These are phyloP conservation scores for Hemaris fuciformis DNA, from an alignment of 2,888 invertebrate species.

Conservation along the genomic window DNA sequence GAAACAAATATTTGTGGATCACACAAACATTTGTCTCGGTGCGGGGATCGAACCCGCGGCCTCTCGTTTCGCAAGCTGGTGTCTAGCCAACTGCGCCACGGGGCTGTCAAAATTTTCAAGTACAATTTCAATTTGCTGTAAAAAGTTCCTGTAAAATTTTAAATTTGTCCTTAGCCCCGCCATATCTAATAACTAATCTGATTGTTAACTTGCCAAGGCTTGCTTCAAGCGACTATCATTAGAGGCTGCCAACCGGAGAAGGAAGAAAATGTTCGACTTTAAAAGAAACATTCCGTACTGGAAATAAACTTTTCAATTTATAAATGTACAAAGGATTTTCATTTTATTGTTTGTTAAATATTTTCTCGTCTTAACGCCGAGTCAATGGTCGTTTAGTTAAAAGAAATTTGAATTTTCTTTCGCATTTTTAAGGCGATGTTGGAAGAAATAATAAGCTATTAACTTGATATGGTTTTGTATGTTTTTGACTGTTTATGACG, in stretches of 20 bases:
- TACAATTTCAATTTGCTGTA: background rate
- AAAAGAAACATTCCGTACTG: background rate
- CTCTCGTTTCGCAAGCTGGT: too few species aligned
- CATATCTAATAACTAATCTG: background rate
- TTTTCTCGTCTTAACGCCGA: slow-evolving; percentile 12
- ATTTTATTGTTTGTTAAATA: slow-evolving; percentile 14
- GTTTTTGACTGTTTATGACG: too few species aligned
- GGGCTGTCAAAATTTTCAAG: too few species aligned
- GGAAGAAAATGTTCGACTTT: background rate
- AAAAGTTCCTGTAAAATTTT: background rate
- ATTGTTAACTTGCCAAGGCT: background rate
- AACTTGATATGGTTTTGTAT: background rate
- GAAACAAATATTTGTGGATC: too few species aligned
- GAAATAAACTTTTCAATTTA: slow-evolving; percentile 3
- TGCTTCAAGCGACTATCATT: background rate
- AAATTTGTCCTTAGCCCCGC: background rate
- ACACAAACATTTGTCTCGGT: too few species aligned
- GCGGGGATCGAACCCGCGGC: too few species aligned
- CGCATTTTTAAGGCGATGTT: background rate
- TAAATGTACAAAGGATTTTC: slow-evolving; percentile 15
- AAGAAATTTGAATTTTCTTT: slow-evolving; percentile 1
- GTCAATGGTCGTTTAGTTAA: slow-evolving; percentile 11
- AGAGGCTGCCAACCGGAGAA: background rate
- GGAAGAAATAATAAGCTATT: background rate
- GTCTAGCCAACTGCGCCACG: too few species aligned